phyloP scores from a whole-genome alignment of 2,797 vertebrate genomes.

The Chromobotia macracanthus region DNA sequence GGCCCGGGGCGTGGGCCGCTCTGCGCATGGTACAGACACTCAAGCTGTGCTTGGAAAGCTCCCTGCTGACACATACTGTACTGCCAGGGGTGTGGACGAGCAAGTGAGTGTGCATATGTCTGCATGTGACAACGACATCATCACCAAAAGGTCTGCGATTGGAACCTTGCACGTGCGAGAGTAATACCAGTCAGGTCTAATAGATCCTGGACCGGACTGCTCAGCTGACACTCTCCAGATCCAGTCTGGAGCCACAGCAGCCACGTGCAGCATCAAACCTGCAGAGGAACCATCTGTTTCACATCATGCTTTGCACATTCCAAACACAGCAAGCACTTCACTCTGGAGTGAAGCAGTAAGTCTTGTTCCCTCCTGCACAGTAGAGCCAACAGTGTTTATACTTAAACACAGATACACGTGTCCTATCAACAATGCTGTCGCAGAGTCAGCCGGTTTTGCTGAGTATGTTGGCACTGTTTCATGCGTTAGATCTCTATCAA shows the following conservation, averaged over 20 bases:
- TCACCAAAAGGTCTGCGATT: constrained; percentile 1
- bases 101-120: constrained; percentile 47
- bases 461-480: not conserved
- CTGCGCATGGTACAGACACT: constrained; percentile 24
- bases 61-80: constrained; percentile 17
- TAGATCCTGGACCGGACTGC: constrained; percentile 49
- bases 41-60: constrained; percentile 26
- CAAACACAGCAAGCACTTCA: constrained; percentile 27
- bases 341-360: constrained; percentile 26
- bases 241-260: constrained; percentile 31
- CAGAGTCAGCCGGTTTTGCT: not conserved
- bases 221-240: constrained; percentile 26
- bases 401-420: constrained; percentile 16
- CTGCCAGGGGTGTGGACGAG: constrained; percentile 29
- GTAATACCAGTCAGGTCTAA: constrained; percentile 48
- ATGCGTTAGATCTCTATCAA: constrained; percentile 12
- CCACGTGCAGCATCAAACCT: constrained; percentile 60
- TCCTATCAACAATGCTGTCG: not conserved
- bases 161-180: constrained; percentile 49
- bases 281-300: constrained; percentile 53
- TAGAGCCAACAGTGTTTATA: constrained; percentile 13
- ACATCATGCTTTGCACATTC: constrained; percentile 50
- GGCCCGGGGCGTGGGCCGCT: constrained; percentile 56
- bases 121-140: constrained; percentile 27
- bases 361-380: constrained; percentile 27